Conservation (phyloP, 2,888 invertebrate species). For the Leucophora obtusa region DNA sequence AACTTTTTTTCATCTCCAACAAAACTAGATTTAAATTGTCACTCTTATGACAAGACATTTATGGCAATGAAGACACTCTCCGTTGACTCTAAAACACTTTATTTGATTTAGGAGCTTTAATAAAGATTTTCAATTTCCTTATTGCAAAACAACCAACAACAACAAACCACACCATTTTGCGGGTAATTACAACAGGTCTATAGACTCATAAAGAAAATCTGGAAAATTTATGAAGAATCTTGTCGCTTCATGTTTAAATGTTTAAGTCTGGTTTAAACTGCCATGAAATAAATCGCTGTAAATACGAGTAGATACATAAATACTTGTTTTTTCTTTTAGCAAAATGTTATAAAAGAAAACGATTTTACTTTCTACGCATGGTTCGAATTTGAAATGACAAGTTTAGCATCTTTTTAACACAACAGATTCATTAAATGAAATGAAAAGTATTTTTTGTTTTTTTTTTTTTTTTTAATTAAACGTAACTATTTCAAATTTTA, state of each 20-base stretch:
- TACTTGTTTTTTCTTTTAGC: not conserved
- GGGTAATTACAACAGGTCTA: not conserved
- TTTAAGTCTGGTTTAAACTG: not conserved
- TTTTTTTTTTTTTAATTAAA: not conserved
- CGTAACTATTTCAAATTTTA: slow-evolving; percentile 3
- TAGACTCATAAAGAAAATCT: not conserved
- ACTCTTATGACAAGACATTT: not conserved
- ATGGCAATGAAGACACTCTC: not conserved
- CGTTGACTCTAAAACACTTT: not conserved
- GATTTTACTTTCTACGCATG: not conserved
- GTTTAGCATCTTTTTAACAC: not conserved
- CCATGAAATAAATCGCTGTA: too few relatives aligned
- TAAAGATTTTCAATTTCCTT: slow-evolving; percentile 6
- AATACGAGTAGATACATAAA: too few relatives aligned
- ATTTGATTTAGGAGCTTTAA: not conserved
- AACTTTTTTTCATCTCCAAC: not conserved
- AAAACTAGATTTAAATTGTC: slow-evolving; percentile 4
- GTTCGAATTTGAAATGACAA: not conserved
- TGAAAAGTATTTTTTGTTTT: slow-evolving; percentile 21
- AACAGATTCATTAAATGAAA: slow-evolving; percentile 3
- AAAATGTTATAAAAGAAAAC: not conserved
- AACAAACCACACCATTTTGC: not conserved
- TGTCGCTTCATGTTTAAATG: not conserved
- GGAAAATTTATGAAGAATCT: not conserved
- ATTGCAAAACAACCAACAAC: not conserved